Evolutionary conservation across 2,113 vertebrate genomes (phyloP), one percentile per base, ranked within the genome.

Genomic region (Marcusenius ussheri): DNA sequence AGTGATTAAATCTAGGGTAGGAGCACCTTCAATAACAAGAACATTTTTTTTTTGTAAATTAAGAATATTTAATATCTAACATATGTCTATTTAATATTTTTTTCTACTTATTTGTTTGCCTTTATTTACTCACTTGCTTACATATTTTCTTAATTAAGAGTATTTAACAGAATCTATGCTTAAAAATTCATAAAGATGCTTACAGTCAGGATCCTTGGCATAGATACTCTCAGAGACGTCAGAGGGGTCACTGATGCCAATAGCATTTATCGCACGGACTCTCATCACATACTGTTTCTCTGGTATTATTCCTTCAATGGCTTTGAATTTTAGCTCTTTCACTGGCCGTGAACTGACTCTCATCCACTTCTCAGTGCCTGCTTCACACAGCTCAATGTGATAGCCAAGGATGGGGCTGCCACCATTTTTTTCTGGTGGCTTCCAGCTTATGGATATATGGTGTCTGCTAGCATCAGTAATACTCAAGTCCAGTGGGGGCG

Each of bases 201-300:
- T 96, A 99, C 98, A 98, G 94, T 99, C 98, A 42, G 98, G 97
- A 91, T 99, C 98, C 92, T 99, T 99, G 92, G 98, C 97, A 92
- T 97, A 97, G 91, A 99, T 96, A 90, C 97, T 98, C 95, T 99
- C 98, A 0, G 98, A 98, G 91, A 98, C 93, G 58, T 98, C 97
- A 35, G 98, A 99, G 77, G 98, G 98, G 51, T 99, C 98, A 53
- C 98, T 97, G 62, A 97, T 96, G 46, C 98, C 98, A 66, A 98
- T 89, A 35, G 97, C 95, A 93, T 99, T 99, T 91, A 99, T 97
- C 62, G 98, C 98, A 92, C 98, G 96, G 89, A 99, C 97, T 93
- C 98, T 96, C 45, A 99, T 94, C 21, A 99, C 94, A 0, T 99
- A 99, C 19, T 99, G 97, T 93, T 99, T 99, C 93, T 99, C 98